Evolutionary conservation across 2,888 invertebrate species (phyloP).

Genomic region (Scaptomyza cyrtandrae): DNA sequence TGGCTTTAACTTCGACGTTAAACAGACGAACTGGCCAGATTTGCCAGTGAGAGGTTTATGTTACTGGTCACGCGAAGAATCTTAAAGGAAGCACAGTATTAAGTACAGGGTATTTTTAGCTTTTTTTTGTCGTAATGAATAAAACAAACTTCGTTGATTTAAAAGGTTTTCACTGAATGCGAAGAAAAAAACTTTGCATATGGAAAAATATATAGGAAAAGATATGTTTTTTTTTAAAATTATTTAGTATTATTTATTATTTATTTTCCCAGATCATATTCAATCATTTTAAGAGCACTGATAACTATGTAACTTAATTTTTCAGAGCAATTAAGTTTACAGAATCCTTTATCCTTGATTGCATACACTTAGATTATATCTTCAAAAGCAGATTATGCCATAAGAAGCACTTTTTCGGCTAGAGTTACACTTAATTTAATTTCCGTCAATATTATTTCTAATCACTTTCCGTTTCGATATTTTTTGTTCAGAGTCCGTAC

Average conservation of each 20-base stretch:
- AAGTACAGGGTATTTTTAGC: neutral
- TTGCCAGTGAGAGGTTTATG: neutral
- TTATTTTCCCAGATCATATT: neutral
- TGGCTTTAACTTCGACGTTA: slow-evolving; percentile 27
- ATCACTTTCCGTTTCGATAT: slow-evolving; percentile 25
- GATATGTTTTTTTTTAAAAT: no score
- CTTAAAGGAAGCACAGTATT: neutral
- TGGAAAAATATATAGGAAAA: no score
- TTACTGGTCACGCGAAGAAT: slow-evolving; percentile 13
- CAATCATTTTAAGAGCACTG: no score
- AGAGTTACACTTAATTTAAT: neutral
- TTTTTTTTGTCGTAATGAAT: no score
- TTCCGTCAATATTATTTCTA: neutral
- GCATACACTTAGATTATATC: no score
- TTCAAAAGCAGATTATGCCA: neutral
- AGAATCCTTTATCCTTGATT: no score
- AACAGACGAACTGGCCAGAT: slow-evolving; percentile 21
- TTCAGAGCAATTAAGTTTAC: no score
- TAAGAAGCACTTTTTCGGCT: neutral
- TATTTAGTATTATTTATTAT: no score
- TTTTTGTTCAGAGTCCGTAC: slow-evolving; percentile 41
- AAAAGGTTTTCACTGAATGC: no score
- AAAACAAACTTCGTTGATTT: no score
- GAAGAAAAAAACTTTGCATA: no score
- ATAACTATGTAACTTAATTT: no score